Evolutionary conservation across 2,113 vertebrate genomes (phyloP), one percentile per base, ranked within the genome.

Genomic region (Etheostoma spectabile): DNA sequence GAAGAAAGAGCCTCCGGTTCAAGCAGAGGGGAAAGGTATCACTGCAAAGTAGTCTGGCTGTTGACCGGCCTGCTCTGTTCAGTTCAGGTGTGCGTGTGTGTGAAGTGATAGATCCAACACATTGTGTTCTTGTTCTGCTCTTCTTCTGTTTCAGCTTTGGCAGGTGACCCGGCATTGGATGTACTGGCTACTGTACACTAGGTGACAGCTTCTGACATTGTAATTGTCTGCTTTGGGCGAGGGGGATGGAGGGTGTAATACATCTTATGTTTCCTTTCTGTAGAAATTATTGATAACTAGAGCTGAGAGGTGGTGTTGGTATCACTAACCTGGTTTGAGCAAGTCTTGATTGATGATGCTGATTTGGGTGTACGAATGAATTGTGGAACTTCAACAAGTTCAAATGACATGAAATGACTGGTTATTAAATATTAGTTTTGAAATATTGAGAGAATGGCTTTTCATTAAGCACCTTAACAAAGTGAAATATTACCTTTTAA

Each of bases 1-100:
- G 96, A 95, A 90, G 95, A 95, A 93, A 95, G 95, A 96, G 94
- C 95, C 94, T 94, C 94, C 93, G 89, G 96, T 94, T 97, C 96
- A 96, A 94, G 79, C 88, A 81, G 86, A 93, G 92, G 91, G 92
- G 90, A 94, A 93, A 89, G 83, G 91, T 93, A 94, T 95, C 91
- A 92, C 60, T 86, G 88, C 84, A 8, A 75, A 82, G 69, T 77
- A 64, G 84, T 79, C 81, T 83, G 86, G 64, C 81, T 86, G 85
- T 64, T 86, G 80, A 91, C 83, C 77, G 86, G 68, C 60, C 86
- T 27, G 83, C 48, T 79, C 83, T 74, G 87, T 82, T 91, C 82
- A 89, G 91, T 86, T 86, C 84, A 51, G 86, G 80, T 87, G 53
- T 80, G 78, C 78, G 66, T 88, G 87, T 76, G 85, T 90, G 93